Conservation (phyloP, 2,113 vertebrate species). For the Vimba vimba region DNA sequence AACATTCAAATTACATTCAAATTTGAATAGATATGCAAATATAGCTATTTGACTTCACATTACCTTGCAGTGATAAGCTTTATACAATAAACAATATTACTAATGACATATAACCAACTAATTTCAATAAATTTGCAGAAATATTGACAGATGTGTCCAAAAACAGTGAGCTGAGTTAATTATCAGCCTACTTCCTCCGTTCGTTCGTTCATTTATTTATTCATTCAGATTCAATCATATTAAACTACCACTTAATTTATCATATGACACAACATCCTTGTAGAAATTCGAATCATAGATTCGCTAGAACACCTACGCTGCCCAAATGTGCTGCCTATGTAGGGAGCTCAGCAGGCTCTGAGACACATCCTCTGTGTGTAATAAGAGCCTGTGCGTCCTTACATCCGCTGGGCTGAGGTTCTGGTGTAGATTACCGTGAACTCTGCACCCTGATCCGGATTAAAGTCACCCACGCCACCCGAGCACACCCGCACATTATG, state of each 20-base stretch:
- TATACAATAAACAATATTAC: too few species aligned
- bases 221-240: too few species aligned
- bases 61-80: too few species aligned
- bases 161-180: neutral
- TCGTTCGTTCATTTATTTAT: too few species aligned
- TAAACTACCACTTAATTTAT: too few species aligned
- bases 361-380: constrained; percentile 48
- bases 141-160: neutral
- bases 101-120: neutral
- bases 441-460: constrained; percentile 70
- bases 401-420: constrained; percentile 61
- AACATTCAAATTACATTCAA: neutral
- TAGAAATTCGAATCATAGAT: too few species aligned
- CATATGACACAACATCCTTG: too few species aligned
- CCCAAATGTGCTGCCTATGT: neutral
- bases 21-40: too few species aligned
- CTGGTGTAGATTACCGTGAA: constrained; percentile 75
- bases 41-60: too few species aligned
- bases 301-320: neutral
- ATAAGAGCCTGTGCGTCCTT: constrained; percentile 62
- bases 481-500: constrained; percentile 62
- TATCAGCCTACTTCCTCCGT: too few species aligned
- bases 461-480: constrained; percentile 69
- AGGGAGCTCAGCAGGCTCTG: neutral
- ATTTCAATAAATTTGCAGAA: neutral